Evolutionary conservation across 1,140 invertebrate genomes (phyloP), one percentile per base, ranked within the genome.

Genomic region (Drosophila sturtevanti): DNA sequence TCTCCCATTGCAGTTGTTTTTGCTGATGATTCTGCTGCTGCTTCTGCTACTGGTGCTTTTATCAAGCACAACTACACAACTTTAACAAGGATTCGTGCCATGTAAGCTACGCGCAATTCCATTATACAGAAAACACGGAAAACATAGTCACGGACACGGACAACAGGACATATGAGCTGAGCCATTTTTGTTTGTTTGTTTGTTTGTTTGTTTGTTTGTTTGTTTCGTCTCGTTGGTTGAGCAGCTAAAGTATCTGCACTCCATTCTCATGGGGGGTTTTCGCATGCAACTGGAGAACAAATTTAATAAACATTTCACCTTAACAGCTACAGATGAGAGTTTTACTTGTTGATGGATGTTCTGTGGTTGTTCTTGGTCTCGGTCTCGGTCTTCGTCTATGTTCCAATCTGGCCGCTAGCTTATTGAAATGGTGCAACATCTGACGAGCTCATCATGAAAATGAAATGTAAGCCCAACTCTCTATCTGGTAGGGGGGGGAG

Each of bases 311-410:
- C 66, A 63, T 65, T 70, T 59, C 67, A 64, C 58, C 72, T 55
- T 37, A 68, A 60, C 67, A 71, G 54, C 62, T 75, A 69, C 68
- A 60, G 37, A 24, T 21, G 35, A 35, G 31, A 63, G 34, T 37
- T 65, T 56, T 37, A 68, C 79, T 77, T 81, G 75, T 82, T 75
- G 84, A 89, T 87, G 76, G 76, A 87, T 89, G 68, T 56, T 62
- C 31, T 68, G 81, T 31, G 81, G 78, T 63, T 65, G 37, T 37
- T 37, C n/a, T 21, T 65, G 74, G 54, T 37, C 35, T 27, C 56
- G 22, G 21, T 31, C 22, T 55, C 51, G 38, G 48, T 52, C n/a
- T 12, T 52, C 12, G 51, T n/a, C n/a, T n/a, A n/a, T n/a, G 22
- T 22, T 27, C 35, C 35, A 48, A n/a, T 38, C 37, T 22, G 12